Percentiles rank a stretch among this genome's conserved stretches.
Conservation (phyloP, 2,113 vertebrate genomes). For the Piliocolobus tephrosceles region DNA sequence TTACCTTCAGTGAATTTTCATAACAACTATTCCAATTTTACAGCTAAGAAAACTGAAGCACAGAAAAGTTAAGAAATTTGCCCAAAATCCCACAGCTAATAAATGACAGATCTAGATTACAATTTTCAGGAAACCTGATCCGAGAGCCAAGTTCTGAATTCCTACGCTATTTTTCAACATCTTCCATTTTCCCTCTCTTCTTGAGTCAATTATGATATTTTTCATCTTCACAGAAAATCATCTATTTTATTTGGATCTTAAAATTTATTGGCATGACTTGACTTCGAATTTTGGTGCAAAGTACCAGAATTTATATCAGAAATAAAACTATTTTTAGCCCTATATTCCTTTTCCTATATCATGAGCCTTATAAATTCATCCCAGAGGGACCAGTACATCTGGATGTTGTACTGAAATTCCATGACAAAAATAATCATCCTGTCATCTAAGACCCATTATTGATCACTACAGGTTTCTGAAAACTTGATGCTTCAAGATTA, state of each 20-base stretch:
- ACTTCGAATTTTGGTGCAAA: slow-evolving; percentile 12
- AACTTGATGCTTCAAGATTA: background rate
- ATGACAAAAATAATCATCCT: background rate
- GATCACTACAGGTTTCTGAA: background rate
- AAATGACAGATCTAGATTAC: background rate
- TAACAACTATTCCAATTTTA: background rate
- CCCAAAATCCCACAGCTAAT: background rate
- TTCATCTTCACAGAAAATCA: background rate
- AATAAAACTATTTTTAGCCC: slow-evolving; percentile 20
- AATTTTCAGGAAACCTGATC: background rate
- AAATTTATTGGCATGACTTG: background rate
- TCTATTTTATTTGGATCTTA: background rate
- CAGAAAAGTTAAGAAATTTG: background rate
- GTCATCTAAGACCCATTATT: background rate
- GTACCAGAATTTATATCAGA: background rate
- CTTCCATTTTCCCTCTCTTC: background rate
- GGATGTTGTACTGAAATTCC: background rate
- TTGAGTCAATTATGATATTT: background rate
- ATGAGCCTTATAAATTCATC: background rate
- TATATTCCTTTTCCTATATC: background rate
- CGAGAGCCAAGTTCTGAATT: background rate
- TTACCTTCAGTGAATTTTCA: background rate
- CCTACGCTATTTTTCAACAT: background rate
- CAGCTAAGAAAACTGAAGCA: background rate
- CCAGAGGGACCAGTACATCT: background rate